phyloP scores from a whole-genome alignment of 2,113 vertebrate species.

The Campylorhamphus procurvoides region DNA sequence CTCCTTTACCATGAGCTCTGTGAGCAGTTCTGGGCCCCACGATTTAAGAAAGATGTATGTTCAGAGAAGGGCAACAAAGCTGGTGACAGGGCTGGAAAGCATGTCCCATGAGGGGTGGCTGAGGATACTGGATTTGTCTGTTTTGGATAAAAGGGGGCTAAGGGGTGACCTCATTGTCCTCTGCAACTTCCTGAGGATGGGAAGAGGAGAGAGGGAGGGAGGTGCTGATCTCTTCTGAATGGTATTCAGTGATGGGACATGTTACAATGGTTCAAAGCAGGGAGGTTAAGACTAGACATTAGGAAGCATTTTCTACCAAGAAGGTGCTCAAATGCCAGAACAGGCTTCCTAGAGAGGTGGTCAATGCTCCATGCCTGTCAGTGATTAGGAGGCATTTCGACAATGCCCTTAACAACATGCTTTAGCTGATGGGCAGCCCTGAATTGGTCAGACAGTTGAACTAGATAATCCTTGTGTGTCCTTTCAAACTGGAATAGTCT shows the following conservation, averaged over 20 bases:
- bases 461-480: neutral
- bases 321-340: neutral
- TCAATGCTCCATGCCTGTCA: neutral
- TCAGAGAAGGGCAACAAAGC: neutral
- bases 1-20: neutral
- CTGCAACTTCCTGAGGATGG: neutral
- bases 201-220: neutral
- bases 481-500: neutral
- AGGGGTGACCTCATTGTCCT: neutral
- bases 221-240: neutral
- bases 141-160: neutral
- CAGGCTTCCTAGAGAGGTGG: neutral
- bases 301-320: neutral
- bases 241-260: too few species aligned
- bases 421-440: neutral
- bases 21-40: neutral
- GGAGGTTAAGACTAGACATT: neutral
- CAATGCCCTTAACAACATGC: fast-evolving
- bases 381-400: neutral
- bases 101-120: neutral
- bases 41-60: neutral
- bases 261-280: neutral
- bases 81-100: neutral
- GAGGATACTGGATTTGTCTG: neutral
- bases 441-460: too few species aligned